These are phyloP conservation scores for Sisor rabdophorus DNA, from an alignment of 2,113 vertebrate genomes.

Conservation along the genomic window DNA sequence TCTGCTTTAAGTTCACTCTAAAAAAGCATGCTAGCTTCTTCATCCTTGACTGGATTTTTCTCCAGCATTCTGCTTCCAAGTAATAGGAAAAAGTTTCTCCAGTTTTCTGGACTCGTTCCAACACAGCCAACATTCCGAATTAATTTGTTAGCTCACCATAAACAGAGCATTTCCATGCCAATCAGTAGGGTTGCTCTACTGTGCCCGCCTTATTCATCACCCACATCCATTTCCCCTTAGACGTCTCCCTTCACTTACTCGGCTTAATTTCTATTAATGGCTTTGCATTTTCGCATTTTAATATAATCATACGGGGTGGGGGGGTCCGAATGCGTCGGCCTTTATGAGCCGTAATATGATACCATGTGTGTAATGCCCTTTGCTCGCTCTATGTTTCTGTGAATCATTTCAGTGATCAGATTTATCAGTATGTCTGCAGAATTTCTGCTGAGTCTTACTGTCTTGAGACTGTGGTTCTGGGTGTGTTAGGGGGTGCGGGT, in stretches of 20 bases:
- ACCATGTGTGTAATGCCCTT: slow-evolving; percentile 60
- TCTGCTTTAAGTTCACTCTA: not conserved
- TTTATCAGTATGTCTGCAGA: slow-evolving; percentile 42
- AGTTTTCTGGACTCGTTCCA: slow-evolving; percentile 60
- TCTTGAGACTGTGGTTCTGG: too few relatives aligned
- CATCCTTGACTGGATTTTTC: not conserved
- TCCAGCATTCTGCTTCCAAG: not conserved
- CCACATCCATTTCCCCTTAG: slow-evolving; percentile 64
- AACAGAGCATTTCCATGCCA: slow-evolving; percentile 74
- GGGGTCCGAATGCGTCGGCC: slow-evolving; percentile 63
- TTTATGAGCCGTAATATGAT: slow-evolving; percentile 68
- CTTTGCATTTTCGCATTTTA: slow-evolving; percentile 65
- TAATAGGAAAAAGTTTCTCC: slow-evolving; percentile 41
- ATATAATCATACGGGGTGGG: slow-evolving; percentile 60
- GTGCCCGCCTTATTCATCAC: slow-evolving; percentile 74
- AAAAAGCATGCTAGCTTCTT: not conserved
- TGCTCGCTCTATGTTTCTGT: slow-evolving; percentile 58
- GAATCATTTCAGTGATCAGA: slow-evolving; percentile 47
- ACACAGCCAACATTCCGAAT: slow-evolving; percentile 60
- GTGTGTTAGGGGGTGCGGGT: not conserved
- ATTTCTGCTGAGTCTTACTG: not conserved
- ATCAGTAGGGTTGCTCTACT: slow-evolving; percentile 72
- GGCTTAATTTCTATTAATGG: slow-evolving; percentile 79
- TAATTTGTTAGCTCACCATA: slow-evolving; percentile 69
- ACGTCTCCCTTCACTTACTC: slow-evolving; percentile 68